These are phyloP conservation scores for Scelioninae gen. 1 DNA, from an alignment of 2,888 invertebrate species.

Conservation along the genomic window DNA sequence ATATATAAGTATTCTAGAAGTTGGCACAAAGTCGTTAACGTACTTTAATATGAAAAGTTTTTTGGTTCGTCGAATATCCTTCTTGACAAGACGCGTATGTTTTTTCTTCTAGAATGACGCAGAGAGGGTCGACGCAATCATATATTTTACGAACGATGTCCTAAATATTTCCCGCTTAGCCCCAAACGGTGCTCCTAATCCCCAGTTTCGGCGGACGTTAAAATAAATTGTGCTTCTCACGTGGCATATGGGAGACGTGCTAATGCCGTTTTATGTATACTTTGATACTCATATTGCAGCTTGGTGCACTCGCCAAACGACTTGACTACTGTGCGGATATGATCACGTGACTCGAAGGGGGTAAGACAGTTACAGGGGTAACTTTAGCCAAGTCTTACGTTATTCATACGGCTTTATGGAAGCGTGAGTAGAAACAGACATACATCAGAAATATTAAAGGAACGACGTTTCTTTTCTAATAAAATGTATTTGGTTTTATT, in stretches of 20 bases:
- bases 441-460: slow-evolving; percentile 30
- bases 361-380: slow-evolving; percentile 28
- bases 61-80: slow-evolving; percentile 33
- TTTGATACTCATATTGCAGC: slow-evolving; percentile 81
- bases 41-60: slow-evolving; percentile 61
- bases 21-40: slow-evolving; percentile 47
- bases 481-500: slow-evolving; percentile 5
- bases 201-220: slow-evolving; percentile 60
- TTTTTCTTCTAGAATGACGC: slow-evolving; percentile 45
- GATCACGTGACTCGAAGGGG: slow-evolving; percentile 47
- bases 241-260: slow-evolving; percentile 79
- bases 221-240: slow-evolving; percentile 74
- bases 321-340: slow-evolving; percentile 24
- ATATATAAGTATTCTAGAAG: slow-evolving; percentile 8
- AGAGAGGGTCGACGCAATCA: slow-evolving; percentile 51
- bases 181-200: slow-evolving; percentile 60
- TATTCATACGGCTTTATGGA: slow-evolving; percentile 53
- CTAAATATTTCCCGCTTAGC: slow-evolving; percentile 53
- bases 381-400: slow-evolving; percentile 43
- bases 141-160: slow-evolving; percentile 56
- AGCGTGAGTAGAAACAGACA: slow-evolving; percentile 13
- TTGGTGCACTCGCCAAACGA: slow-evolving; percentile 72
- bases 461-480: slow-evolving; percentile 1
- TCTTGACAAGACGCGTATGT: slow-evolving; percentile 49
- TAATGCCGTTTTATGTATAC: slow-evolving; percentile 82